phyloP scores from a whole-genome alignment of 2,113 vertebrate species.

The Glaucidium brasilianum region DNA sequence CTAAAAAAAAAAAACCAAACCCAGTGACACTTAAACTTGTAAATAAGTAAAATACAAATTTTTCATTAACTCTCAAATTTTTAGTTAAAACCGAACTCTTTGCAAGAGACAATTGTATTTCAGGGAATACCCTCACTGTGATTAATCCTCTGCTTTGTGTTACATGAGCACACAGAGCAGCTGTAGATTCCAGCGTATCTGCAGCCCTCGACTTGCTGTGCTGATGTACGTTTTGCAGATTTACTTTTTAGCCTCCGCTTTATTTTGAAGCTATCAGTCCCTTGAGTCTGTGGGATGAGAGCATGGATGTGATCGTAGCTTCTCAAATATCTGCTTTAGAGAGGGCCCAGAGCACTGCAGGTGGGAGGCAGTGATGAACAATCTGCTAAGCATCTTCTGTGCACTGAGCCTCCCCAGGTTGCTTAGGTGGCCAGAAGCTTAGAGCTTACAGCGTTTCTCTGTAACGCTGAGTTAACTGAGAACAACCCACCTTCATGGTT shows the following conservation, averaged over 20 bases:
- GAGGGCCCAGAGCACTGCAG: not conserved
- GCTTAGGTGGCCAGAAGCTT: not conserved
- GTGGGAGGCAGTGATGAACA: not conserved
- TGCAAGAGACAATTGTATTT: not conserved
- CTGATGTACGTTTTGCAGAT: not conserved
- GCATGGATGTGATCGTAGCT: not conserved
- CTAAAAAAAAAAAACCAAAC: not conserved
- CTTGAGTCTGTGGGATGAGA: not conserved
- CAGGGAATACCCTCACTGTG: not conserved
- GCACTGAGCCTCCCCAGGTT: not conserved
- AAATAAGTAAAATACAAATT: not conserved
- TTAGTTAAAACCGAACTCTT: not conserved
- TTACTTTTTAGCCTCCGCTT: not conserved
- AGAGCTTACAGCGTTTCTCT: not conserved
- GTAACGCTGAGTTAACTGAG: not conserved
- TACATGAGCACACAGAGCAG: rapidly evolving
- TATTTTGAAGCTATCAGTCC: not conserved
- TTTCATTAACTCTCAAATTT: not conserved
- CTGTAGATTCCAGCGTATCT: not conserved
- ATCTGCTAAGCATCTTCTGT: not conserved
- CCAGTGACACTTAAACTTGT: not conserved
- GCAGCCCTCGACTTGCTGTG: no score
- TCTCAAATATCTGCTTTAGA: not conserved
- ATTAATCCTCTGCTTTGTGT: not conserved
- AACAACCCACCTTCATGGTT: not conserved